A percentile compares a stretch with the other conserved stretches of the same genome.
Conservation (phyloP, 2,888 invertebrate genomes). For the Acrobasis consociella region DNA sequence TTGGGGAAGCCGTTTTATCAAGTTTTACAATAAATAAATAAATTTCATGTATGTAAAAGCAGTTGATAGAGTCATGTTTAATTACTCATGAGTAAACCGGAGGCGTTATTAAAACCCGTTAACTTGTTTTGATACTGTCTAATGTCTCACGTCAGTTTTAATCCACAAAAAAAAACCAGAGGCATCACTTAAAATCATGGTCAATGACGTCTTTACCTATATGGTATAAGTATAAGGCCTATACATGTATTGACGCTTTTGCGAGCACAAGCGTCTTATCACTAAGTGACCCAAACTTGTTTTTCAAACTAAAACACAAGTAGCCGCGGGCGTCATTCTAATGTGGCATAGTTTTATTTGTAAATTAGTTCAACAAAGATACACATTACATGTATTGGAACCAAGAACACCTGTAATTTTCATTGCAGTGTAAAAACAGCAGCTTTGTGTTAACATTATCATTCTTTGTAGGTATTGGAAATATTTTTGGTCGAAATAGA, state of each 20-base stretch:
- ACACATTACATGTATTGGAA: not conserved
- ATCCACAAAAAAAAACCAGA: too few relatives aligned
- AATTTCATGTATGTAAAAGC: too few relatives aligned
- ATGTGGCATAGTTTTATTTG: not conserved
- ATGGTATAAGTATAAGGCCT: not conserved
- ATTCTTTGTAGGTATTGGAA: not conserved
- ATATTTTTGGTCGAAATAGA: not conserved
- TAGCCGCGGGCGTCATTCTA: not conserved
- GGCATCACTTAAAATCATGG: constrained; percentile 3
- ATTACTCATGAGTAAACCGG: too few relatives aligned
- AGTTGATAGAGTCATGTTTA: too few relatives aligned
- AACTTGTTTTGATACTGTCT: too few relatives aligned
- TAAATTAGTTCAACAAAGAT: not conserved
- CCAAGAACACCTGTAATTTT: too few relatives aligned
- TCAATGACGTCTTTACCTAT: constrained; percentile 1
- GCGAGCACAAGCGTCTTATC: constrained; percentile 1
- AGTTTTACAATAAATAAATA: too few relatives aligned
- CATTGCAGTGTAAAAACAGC: not conserved
- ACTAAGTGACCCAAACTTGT: constrained; percentile 7
- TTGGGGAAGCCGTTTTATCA: too few relatives aligned
- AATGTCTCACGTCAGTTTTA: too few relatives aligned
- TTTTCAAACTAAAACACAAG: not conserved
- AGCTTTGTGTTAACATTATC: not conserved
- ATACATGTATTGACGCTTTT: not conserved
- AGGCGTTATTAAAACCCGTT: too few relatives aligned